Base-by-base conservation (phyloP, 2,797 vertebrate species). In the Cossypha caffra region DNA sequence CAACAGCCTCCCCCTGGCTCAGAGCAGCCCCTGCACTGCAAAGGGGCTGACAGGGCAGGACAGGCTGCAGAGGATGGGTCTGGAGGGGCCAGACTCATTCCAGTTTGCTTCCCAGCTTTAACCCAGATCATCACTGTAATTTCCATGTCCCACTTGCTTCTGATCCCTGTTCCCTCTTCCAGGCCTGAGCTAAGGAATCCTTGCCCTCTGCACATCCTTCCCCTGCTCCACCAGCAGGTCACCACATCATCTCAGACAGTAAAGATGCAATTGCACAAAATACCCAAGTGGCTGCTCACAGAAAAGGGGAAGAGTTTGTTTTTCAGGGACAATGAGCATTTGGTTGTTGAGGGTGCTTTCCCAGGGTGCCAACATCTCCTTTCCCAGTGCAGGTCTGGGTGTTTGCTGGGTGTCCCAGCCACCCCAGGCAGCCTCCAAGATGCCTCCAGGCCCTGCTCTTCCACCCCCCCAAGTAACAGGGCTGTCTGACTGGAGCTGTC, bases 71-170 rank as follows among this genome's bases (percentile, higher is more conserved):
- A 45, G 35, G 18, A 26, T 45, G 35, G 28, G 28, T 59, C 43
- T 67, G 48, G 26, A 52, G 7, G 15, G 40, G 4, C 5, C 33
- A 45, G 37, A 13, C 0, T 1, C 35, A n/a, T 69, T 76, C 23
- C 16, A 24, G 18, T 73, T 72, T 37, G 29, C 21, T 80, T 31
- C 54, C n/a, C 3, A 2, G 3, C 28, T 66, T 54, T 51, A 23
- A 61, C 23, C 13, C 1, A 0, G 8, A 15, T 58, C 13, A 26
- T 63, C 12, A 2, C 43, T 48, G 51, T 17, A 3, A 1, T 64
- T 87, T 62, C 33, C 48, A 12, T 11, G 6, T 83, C 78, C 55
- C 17, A 2, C 12, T 73, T 45, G 9, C 18, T 31, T 63, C 43
- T 63, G n/a, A 40, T 82, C 35, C 38, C 33, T 54, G 31, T 19